phyloP scores from a whole-genome alignment of 2,797 vertebrate species.

The Nothura maculosa region DNA sequence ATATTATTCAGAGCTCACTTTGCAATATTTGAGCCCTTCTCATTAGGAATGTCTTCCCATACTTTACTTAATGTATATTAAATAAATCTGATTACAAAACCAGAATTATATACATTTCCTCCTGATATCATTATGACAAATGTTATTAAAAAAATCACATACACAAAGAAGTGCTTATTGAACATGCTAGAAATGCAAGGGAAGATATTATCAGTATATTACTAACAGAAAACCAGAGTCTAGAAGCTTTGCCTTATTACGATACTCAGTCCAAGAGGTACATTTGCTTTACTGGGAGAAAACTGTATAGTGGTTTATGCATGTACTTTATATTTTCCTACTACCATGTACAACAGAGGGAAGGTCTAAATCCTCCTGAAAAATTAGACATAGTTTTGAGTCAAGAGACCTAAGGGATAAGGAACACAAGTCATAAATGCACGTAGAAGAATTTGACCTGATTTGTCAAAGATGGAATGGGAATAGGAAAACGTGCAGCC shows the following conservation, averaged over 20 bases:
- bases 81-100: background rate
- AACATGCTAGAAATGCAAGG: background rate
- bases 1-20: background rate
- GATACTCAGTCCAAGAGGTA: background rate
- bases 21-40: background rate
- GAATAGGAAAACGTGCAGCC: background rate
- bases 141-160: background rate
- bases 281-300: background rate
- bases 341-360: background rate
- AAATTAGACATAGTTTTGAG: background rate
- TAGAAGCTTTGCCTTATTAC: background rate
- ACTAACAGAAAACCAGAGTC: background rate
- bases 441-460: background rate
- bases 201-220: background rate
- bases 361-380: background rate
- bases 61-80: background rate
- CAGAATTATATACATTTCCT: background rate
- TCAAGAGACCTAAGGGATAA: background rate
- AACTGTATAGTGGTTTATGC: background rate
- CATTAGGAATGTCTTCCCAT: background rate
- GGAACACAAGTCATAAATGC: rapidly evolving
- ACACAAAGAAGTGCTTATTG: background rate
- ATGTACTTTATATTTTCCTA: background rate
- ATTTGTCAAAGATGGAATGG: background rate
- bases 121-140: background rate